Evolutionary conservation across 2,888 invertebrate genomes (phyloP), one percentile per base, ranked within the genome.

Genomic region (Eupithecia centaureata): DNA sequence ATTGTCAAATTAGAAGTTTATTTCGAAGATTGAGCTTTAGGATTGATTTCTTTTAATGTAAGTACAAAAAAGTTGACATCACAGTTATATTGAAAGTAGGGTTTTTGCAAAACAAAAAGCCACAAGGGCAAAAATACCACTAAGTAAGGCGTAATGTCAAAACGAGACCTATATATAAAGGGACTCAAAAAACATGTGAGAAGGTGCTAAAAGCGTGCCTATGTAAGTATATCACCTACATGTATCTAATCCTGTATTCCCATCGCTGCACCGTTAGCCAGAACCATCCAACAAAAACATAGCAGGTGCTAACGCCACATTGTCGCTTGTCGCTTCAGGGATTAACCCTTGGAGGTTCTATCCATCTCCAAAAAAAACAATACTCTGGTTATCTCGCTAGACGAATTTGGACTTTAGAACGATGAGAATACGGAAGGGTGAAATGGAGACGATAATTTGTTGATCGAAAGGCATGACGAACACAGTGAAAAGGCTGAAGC

Each of bases 301-400:
- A 42, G 75, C 78, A 78, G 78, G 77, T 78, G 77, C 72, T 73
- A 73, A 72, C 67, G 62, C 64, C 70, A 73, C 71, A 73, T 76
- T 73, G 75, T 73, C 68, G 67, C 61, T 76, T 73, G 75, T 73
- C 68, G 67, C 61, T 67, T 61, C 60, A 56, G 58, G 72, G 77
- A 76, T 78, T 75, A 76, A 70, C 74, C 71, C 71, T 65, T 51
- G 58, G 38, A 71, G 69, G 64, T 67, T 69, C 68, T 65, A 68
- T 67, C 66, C 67, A 63, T 28, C 62, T 60, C 3, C 35, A 38
- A 60, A 69, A 47, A 65, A 51, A 10, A 52, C 10, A 59, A 13
- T 5, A 35, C 25, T 25, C 25, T 8, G n/a, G n/a, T n/a, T 10
- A 57, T 5, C 35, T 27, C 15, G 62, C 25, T 32, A 62, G 1